phyloP scores from a whole-genome alignment of 2,888 invertebrate species.

The Venustoraphidia nigricollis region DNA sequence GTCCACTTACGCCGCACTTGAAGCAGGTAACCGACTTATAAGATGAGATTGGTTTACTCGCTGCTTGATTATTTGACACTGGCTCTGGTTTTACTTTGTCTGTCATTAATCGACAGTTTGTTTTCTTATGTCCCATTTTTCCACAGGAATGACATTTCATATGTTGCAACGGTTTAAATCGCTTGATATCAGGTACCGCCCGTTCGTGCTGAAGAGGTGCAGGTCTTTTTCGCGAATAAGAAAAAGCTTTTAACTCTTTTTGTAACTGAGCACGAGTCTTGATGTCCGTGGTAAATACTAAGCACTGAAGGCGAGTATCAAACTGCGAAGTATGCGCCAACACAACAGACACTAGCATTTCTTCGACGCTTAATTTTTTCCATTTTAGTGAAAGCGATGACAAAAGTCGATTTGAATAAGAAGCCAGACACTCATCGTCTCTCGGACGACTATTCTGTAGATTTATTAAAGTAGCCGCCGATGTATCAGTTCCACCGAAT shows the following conservation, averaged over 20 bases:
- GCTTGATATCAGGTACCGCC: not conserved
- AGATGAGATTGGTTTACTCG: too few species aligned
- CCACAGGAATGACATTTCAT: not conserved
- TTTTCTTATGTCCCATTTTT: too few species aligned
- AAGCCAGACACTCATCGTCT: slow-evolving; percentile 7
- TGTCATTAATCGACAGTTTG: not conserved
- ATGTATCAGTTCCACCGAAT: slow-evolving; percentile 5
- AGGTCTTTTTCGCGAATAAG: slow-evolving; percentile 2
- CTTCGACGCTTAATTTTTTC: slow-evolving; percentile 7
- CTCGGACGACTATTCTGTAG: too few species aligned
- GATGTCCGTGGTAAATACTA: slow-evolving; percentile 9
- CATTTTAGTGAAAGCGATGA: not conserved
- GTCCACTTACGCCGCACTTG: not conserved
- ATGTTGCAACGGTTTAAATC: not conserved
- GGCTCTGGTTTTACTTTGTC: too few species aligned
- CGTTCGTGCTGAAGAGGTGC: not conserved
- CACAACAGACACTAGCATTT: slow-evolving; percentile 6
- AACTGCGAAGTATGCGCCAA: slow-evolving; percentile 8
- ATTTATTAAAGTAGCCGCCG: slow-evolving; percentile 5
- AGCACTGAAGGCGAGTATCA: slow-evolving; percentile 7
- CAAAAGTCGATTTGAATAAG: slow-evolving; percentile 6
- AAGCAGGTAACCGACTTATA: not conserved
- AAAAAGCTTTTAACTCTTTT: slow-evolving; percentile 6
- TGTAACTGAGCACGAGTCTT: slow-evolving; percentile 6
- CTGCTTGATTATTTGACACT: not conserved